phyloP scores from a whole-genome alignment of 2,888 invertebrate species.

The Heliconius cydno region DNA sequence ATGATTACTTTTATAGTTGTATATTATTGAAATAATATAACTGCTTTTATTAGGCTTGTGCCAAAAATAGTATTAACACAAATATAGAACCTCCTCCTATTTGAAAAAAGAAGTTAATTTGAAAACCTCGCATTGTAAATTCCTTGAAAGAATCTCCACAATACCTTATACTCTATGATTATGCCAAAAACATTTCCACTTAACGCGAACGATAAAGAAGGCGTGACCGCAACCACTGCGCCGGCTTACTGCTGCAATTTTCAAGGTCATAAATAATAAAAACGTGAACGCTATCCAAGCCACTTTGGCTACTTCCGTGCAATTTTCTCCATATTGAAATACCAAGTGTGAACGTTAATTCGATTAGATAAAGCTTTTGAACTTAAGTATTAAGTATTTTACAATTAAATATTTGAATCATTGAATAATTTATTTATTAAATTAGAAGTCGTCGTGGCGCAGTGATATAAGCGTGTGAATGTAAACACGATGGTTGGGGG shows the following conservation, averaged over 20 bases:
- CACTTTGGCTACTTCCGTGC: slow-evolving; percentile 81
- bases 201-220: slow-evolving; percentile 77
- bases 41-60: too few species aligned
- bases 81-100: too few species aligned
- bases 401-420: neutral
- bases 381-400: neutral
- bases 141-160: slow-evolving; percentile 4
- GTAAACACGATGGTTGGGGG: too few species aligned
- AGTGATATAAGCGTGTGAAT: too few species aligned
- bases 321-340: slow-evolving; percentile 70
- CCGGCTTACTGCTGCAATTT: slow-evolving; percentile 80
- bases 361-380: slow-evolving; percentile 15
- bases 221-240: slow-evolving; percentile 79
- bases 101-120: too few species aligned
- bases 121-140: neutral
- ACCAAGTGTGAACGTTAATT: slow-evolving; percentile 58
- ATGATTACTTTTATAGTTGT: neutral
- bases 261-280: slow-evolving; percentile 83
- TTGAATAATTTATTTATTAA: neutral
- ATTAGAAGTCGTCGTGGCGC: too few species aligned
- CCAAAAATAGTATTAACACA: too few species aligned
- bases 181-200: slow-evolving; percentile 71
- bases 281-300: slow-evolving; percentile 78
- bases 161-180: slow-evolving; percentile 38
- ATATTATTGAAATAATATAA: too few species aligned